Evolutionary conservation across 1,140 invertebrate species (phyloP), one percentile per base, ranked within the genome.

Genomic region (Magallana angulata): DNA sequence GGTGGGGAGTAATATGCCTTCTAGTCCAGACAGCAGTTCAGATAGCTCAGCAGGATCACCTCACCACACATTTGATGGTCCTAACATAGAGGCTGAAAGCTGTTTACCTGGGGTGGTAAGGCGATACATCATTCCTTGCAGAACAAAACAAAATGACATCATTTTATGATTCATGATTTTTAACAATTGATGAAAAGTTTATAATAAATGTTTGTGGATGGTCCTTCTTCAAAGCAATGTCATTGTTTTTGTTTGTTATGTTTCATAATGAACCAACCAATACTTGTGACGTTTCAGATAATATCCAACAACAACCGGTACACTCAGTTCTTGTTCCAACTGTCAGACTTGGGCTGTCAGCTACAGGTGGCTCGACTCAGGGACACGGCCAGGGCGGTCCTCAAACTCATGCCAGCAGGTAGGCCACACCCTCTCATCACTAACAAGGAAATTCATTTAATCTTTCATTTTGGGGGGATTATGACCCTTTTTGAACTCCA

Each of bases 381-480:
- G 71, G 98, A 99, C 93, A 97, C 97, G 85, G 98, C 97, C 5
- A 96, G 98, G 91, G 96, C 97, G 86, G 95, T 99, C 36, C 96
- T 99, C n/a, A 97, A 98, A 94, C 95, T 99, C 64, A 97, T 99
- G 94, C 98, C 98, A 76, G 97, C 97, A 88, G 98, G 98, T 96
- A 96, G 64, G 85, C 36, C 0, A 4, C 36, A 48, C 5, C 36
- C 36, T 48, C 36, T 48, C 36, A 2, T 48, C 36, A 4, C 36
- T 48, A 4, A 48, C 36, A 48, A 4, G 36, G 2, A 48, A 48
- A 4, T 48, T 48, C 36, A 48, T 48, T 48, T 48, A 48, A 48
- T 48, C 5, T 48, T 48, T 48, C 2, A 1, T 2, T 48, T 48
- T 48, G 36, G 24, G 24, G 24, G 24, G 1, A 48, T 48, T 48